Percentiles rank a stretch among this genome's conserved stretches.
Conservation (phyloP, 2,797 vertebrate species). For the Peromyscus melanophrys region DNA sequence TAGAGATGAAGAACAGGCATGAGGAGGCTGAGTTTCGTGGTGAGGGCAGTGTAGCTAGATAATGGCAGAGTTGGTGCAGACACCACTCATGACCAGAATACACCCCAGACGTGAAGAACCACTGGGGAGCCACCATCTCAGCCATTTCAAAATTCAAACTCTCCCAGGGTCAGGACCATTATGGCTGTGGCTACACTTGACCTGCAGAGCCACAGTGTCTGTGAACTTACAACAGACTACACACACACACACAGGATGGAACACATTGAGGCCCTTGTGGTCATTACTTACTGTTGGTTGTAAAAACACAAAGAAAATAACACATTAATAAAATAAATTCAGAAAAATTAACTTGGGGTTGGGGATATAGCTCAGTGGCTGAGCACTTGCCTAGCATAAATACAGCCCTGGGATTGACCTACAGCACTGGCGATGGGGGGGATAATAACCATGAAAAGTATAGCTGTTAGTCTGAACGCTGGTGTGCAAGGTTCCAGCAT, state of each 20-base stretch:
- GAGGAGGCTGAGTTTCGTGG: neutral
- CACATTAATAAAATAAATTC: slow-evolving; percentile 8
- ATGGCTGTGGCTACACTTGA: neutral
- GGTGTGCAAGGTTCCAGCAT: neutral
- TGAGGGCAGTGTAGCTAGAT: neutral
- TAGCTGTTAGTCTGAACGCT: neutral
- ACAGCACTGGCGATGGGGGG: neutral
- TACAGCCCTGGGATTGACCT: neutral
- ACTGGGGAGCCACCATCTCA: neutral
- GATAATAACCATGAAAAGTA: slow-evolving; percentile 31
- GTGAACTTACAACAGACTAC: neutral
- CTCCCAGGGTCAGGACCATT: neutral
- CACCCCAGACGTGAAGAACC: neutral
- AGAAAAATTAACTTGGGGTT: neutral
- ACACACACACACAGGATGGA: neutral
- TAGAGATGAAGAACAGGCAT: neutral
- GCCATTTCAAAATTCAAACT: slow-evolving; percentile 9
- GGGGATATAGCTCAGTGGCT: neutral
- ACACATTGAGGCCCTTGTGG: slow-evolving; percentile 2
- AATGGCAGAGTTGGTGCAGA: neutral
- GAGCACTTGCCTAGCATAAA: neutral
- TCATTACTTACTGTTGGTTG: neutral
- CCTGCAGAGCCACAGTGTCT: neutral
- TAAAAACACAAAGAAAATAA: neutral
- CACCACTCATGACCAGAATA: neutral